Evolutionary conservation across 2,797 vertebrate genomes (phyloP), one percentile per base, ranked within the genome.

Genomic region (Fundulus diaphanus): DNA sequence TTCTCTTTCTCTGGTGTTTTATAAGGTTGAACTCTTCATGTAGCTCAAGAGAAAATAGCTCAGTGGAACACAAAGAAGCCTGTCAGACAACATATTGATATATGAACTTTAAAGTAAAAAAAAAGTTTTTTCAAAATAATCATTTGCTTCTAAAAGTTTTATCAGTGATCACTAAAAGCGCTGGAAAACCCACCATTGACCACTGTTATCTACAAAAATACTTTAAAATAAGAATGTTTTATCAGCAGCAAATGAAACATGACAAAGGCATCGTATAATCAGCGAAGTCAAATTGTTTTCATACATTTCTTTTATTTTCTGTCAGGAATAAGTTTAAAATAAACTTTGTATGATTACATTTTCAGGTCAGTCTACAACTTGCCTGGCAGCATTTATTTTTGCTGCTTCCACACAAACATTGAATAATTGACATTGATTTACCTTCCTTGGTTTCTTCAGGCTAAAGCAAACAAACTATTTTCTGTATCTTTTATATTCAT

Each of bases 381-480:
- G 42, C 59, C 33, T 49, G 27, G 22, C 46, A 73, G 33, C 35
- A 31, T 42, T 73, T 9, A 27, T 33, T 5, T 65, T 49, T 37
- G 16, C 46, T 65, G 31, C 24, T 63, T 63, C 31, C 20, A 37
- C 46, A 51, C 44, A 18, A 37, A 20, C 7, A 5, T 9, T 37
- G 15, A 51, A 56, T 40, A 56, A 56, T 42, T 22, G 52, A 71
- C 69, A 56, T 71, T 71, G 35, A 29, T 57, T 71, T 57, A 37
- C 46, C 35, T 29, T 65, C 18, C 13, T 51, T 37, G 35, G 15
- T 54, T 40, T 65, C 59, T 65, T n/a, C 31, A 63, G 59, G 33
- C 31, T 33, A 59, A 59, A 59, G 16, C 29, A 33, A 33, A 33
- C 56, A 59, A 59, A 20, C 29, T 18, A 44, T 31, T 57, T 57